Conservation (phyloP, 1,140 invertebrate species). For the Spodoptera frugiperda region DNA sequence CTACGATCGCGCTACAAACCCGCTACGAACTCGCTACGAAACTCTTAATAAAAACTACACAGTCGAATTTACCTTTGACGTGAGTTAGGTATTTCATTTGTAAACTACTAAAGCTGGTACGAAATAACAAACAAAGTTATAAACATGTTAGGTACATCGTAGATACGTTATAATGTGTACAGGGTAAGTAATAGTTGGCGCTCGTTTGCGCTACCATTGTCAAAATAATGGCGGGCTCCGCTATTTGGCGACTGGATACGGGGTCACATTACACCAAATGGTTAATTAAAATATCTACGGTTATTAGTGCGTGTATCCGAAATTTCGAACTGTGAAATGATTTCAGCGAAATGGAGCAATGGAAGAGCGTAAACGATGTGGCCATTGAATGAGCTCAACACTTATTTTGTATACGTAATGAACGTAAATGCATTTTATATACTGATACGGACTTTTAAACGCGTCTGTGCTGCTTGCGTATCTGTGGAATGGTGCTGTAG, state of each 20-base stretch:
- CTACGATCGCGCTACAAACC: too few relatives aligned
- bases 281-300: conserved; percentile 53
- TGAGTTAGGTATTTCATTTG: too few relatives aligned
- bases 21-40: too few relatives aligned
- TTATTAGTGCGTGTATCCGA: conserved; percentile 46
- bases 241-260: conserved; percentile 46
- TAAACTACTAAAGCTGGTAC: background rate
- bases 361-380: conserved; percentile 37
- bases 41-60: too few relatives aligned
- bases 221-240: conserved; percentile 35
- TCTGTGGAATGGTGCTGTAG: too few relatives aligned
- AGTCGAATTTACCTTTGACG: too few relatives aligned
- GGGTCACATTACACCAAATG: conserved; percentile 49
- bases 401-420: conserved; percentile 31
- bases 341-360: conserved; percentile 48
- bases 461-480: too few relatives aligned
- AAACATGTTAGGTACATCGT: conserved; percentile 17
- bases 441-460: conserved; percentile 7
- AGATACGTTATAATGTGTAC: conserved; percentile 42
- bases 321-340: conserved; percentile 49
- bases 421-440: conserved; percentile 16
- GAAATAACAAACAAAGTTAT: conserved; percentile 9
- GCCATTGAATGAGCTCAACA: conserved; percentile 37
- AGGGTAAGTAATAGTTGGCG: conserved; percentile 34
- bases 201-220: conserved; percentile 38